Evolutionary conservation across 2,797 vertebrate species (phyloP).

Genomic region (Hafferia zeledoni): DNA sequence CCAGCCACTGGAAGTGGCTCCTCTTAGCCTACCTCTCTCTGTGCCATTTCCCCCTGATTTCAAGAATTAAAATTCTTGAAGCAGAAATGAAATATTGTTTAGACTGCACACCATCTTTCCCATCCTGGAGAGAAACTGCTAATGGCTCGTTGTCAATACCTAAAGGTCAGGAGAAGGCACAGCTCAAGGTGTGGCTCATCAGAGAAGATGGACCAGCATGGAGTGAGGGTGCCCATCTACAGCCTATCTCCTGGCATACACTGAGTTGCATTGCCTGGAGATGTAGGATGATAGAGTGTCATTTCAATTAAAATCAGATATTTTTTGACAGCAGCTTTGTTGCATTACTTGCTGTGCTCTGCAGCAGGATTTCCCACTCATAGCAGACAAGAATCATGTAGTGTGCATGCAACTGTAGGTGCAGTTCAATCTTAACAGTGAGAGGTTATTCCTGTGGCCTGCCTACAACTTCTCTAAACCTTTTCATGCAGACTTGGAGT

Average conservation of each 20-base stretch:
- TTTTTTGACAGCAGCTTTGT: background rate
- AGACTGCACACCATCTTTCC: background rate
- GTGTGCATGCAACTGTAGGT: background rate
- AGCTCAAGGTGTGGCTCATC: background rate
- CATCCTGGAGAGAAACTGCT: background rate
- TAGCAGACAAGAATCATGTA: background rate
- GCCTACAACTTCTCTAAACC: background rate
- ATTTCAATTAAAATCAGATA: background rate
- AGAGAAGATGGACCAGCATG: background rate
- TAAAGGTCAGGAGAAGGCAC: rapidly evolving
- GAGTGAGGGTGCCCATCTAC: background rate
- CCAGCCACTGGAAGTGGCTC: background rate
- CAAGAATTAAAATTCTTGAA: background rate
- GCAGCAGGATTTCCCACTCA: background rate
- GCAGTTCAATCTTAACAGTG: background rate
- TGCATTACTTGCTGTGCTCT: background rate
- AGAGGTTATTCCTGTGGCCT: background rate
- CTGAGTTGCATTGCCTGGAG: background rate
- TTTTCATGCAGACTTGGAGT: background rate
- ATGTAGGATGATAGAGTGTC: background rate
- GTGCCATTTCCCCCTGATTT: background rate
- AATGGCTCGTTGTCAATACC: background rate
- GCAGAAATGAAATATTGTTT: background rate
- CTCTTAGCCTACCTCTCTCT: background rate
- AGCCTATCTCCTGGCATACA: rapidly evolving